Percentiles rank a stretch among this genome's conserved stretches.
These are phyloP conservation scores for Hydrotaea cyrtoneurina DNA, from an alignment of 2,888 invertebrate genomes.

Conservation along the genomic window DNA sequence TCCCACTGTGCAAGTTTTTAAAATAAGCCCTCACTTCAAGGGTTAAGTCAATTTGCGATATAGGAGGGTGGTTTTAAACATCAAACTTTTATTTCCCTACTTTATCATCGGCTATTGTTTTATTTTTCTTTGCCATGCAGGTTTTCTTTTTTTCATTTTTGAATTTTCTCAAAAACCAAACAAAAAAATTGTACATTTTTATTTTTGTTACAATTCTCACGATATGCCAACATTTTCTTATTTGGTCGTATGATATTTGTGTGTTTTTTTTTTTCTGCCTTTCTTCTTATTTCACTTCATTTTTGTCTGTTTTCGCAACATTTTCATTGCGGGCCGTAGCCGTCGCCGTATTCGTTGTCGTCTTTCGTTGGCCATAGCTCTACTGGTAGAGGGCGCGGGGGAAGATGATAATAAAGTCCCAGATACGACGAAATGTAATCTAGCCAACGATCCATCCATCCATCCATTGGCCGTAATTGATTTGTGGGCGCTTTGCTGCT, in stretches of 20 bases:
- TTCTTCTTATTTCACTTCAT: background rate
- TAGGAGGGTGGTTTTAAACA: background rate
- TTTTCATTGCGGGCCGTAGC: constrained; percentile 9
- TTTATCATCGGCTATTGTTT: constrained; percentile 1
- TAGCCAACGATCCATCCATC: constrained; percentile 16
- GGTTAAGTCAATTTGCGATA: constrained; percentile 27
- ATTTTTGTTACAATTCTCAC: constrained; percentile 64
- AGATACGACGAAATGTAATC: constrained; percentile 46
- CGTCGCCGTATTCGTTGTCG: constrained; percentile 14
- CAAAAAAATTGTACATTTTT: constrained; percentile 16
- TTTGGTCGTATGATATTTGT: constrained; percentile 49
- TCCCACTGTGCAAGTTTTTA: too few relatives aligned
- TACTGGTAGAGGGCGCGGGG: background rate
- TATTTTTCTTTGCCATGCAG: background rate
- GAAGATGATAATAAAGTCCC: background rate
- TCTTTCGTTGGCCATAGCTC: background rate
- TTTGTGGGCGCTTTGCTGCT: constrained; percentile 58
- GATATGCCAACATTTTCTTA: constrained; percentile 61
- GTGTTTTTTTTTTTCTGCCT: constrained; percentile 9
- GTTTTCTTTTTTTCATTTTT: constrained; percentile 13
- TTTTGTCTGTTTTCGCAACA: constrained; percentile 25
- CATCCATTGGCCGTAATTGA: constrained; percentile 56
- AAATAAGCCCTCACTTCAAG: background rate
- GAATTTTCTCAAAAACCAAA: constrained; percentile 16
- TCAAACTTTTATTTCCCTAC: background rate